Evolutionary conservation across 2,888 invertebrate species (phyloP), one percentile per base, ranked within the genome.

Genomic region (Lepidonotus clava): DNA sequence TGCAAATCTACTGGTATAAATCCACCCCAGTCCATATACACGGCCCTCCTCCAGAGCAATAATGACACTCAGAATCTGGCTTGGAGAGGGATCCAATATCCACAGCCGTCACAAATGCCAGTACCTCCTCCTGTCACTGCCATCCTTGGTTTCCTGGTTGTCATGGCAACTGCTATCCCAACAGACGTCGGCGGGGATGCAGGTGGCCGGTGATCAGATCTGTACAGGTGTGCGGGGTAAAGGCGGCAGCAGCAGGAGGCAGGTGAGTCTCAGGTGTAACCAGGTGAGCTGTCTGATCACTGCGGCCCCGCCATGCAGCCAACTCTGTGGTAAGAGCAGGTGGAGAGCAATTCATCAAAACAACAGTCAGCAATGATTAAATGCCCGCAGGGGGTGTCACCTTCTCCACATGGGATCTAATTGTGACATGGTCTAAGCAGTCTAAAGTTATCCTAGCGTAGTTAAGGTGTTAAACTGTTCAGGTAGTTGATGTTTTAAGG

Each of bases 261-360:
- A 61, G 61, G 61, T 61, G 28, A 28, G 61, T 32, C 61, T 61
- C 61, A 28, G 61, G 28, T 61, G 61, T 61, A 24, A 61, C 61
- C 61, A 61, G 61, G 61, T 61, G 61, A 61, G 61, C 61, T 1
- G 28, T 61, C n/a, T 11, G 28, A 24, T 61, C 28, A 61, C 14
- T 1, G 61, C 28, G 24, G 24, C 61, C n/a, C n/a, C n/a, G 61
- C 11, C 61, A 61, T 61, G n/a, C 24, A 32, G 28, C 24, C 24
- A 28, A 32, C 4, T 14, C 61, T 61, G 61, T 28, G 14, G 61
- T 28, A 61, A 24, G 24, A 61, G 61, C 61, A 61, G 28, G 24
- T 61, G 28, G 28, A 28, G 61, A 61, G 61, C 61, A 61, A n/a
- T n/a, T n/a, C n/a, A n/a, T n/a, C n/a, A n/a, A n/a, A n/a, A n/a